Percentiles rank a stretch among this genome's conserved stretches.
These are phyloP conservation scores for Zosterops japonicus DNA, from an alignment of 2,113 vertebrate species.

Conservation along the genomic window DNA sequence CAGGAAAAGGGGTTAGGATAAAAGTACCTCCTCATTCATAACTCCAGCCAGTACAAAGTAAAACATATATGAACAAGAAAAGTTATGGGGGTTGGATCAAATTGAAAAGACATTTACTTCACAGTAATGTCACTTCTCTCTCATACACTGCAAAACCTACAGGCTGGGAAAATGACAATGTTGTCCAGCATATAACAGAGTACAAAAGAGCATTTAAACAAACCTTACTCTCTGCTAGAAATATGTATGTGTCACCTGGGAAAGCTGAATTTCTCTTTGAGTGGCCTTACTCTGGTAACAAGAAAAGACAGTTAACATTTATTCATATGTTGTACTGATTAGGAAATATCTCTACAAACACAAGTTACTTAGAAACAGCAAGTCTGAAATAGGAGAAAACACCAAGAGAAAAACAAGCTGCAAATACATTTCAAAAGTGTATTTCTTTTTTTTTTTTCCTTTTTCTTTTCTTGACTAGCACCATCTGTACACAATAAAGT, in stretches of 20 bases:
- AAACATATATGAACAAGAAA: not conserved
- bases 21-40: not conserved
- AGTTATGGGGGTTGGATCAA: not conserved
- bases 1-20: not conserved
- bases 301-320: slow-evolving; percentile 82
- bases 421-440: slow-evolving; percentile 75
- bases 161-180: not conserved
- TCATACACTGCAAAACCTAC: not conserved
- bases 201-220: slow-evolving; percentile 7
- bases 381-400: slow-evolving; percentile 81
- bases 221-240: slow-evolving; percentile 11
- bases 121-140: not conserved
- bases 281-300: slow-evolving; percentile 80
- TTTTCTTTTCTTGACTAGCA: slow-evolving; percentile 82
- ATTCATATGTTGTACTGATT: slow-evolving; percentile 82
- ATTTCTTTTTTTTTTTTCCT: slow-evolving; percentile 51
- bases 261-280: slow-evolving; percentile 63
- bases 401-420: slow-evolving; percentile 80
- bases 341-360: slow-evolving; percentile 88
- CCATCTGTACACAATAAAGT: slow-evolving; percentile 88
- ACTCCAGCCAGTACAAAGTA: not conserved
- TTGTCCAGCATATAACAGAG: not conserved
- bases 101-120: not conserved
- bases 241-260: not conserved
- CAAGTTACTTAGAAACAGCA: slow-evolving; percentile 84